Base-by-base conservation (phyloP, 2,888 invertebrate species). In the Endotricha flammealis region DNA sequence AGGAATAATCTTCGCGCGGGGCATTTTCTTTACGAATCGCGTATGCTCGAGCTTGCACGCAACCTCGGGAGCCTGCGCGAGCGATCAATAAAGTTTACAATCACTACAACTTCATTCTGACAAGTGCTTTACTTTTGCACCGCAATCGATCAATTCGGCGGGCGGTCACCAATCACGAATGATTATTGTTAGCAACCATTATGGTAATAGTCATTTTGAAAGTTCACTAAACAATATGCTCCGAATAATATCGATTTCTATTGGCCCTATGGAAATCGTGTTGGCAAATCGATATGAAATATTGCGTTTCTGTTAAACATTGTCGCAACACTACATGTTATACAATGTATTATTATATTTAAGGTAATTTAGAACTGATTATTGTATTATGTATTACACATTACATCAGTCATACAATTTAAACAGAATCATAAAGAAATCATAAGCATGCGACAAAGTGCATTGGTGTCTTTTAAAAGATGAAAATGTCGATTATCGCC, bases 141-240 rank as follows among this genome's bases (percentile, higher is more conserved):
- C 14, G 25, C 38, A 36, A 45, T 40, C 38, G 38, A 45, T 43
- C 41, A 33, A 4, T 17, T 16, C 36, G 38, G 32, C 32, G 29
- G 11, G 32, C 32, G 24, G 32, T 20, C 20, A 20, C 20, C 20
- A 20, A 22, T 36, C 25, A 30, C 16, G 36, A 39, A 31, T 36
- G 34, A 36, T 42, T 38, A 42, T 46, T 42, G 44, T 42, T 39
- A 42, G 35, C 44, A 36, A 42, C 38, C 33, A 43, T 46, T 46
- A 48, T 44, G 31, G 17, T 48, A 44, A 40, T 42, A 36, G 27
- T 11, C 25, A 12, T 32, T 16, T n/a, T 9, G 22, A 33, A 33
- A 33, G 34, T 22, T 17, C 12, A 17, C 42, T n/a, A 31, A 41
- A 44, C 40, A 40, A 44, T 42, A 31, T 32, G 29, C 17, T 28